Conservation (phyloP, 2,113 vertebrate species). For the Daboia siamensis region DNA sequence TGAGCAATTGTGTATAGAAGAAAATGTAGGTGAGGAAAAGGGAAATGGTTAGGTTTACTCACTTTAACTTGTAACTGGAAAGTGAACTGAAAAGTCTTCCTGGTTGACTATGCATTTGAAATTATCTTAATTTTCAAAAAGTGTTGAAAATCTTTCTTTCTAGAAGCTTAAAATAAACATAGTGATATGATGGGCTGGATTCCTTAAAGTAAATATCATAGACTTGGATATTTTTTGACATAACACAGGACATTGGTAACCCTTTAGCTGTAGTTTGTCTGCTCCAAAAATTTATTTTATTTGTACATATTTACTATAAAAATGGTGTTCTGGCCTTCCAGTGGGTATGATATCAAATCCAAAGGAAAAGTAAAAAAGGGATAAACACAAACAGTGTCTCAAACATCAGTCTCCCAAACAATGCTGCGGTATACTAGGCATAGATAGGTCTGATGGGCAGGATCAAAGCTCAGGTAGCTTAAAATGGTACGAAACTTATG, state of each 20-base stretch:
- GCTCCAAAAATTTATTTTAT: too few relatives aligned
- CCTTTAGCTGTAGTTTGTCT: background rate
- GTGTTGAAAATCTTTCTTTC: slow-evolving; percentile 43
- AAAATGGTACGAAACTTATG: background rate
- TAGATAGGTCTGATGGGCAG: background rate
- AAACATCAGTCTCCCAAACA: background rate
- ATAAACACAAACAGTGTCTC: background rate
- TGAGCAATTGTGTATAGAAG: background rate
- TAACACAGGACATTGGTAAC: background rate
- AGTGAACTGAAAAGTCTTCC: slow-evolving; percentile 14
- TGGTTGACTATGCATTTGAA: slow-evolving; percentile 27
- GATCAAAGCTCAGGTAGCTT: background rate
- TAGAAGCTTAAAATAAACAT: slow-evolving; percentile 42
- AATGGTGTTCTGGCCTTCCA: background rate
- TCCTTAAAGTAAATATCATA: background rate
- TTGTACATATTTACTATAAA: too few relatives aligned
- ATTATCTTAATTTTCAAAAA: slow-evolving; percentile 20
- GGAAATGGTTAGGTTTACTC: background rate
- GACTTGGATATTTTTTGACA: background rate
- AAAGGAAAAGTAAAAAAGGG: background rate
- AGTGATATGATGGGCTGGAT: background rate
- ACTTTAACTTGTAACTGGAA: slow-evolving; percentile 7
- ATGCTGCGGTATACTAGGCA: background rate
- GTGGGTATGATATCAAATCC: background rate
- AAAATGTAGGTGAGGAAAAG: too few relatives aligned